phyloP scores from a whole-genome alignment of 2,888 invertebrate genomes.

The Sarcophaga carnaria region DNA sequence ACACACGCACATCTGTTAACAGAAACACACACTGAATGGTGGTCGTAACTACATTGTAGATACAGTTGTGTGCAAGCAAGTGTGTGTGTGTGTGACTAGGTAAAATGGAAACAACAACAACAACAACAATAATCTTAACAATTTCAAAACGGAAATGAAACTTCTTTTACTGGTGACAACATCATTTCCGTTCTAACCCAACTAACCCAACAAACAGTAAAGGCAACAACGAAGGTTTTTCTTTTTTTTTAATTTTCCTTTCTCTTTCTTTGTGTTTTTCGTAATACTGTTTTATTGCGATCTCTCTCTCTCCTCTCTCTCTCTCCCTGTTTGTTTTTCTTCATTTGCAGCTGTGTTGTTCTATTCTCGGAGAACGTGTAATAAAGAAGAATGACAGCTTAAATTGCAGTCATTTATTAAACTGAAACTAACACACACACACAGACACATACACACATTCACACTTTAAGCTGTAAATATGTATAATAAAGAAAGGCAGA shows the following conservation, averaged over 20 bases:
- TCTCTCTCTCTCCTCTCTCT: conserved; percentile 9
- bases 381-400: conserved; percentile 39
- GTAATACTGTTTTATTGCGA: not conserved
- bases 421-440: not conserved
- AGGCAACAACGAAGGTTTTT: conserved; percentile 1
- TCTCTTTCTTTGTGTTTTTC: conserved; percentile 18
- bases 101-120: not conserved
- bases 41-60: too few relatives aligned
- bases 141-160: conserved; percentile 60
- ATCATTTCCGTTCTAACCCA: conserved; percentile 64
- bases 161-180: conserved; percentile 66
- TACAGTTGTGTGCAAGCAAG: too few relatives aligned
- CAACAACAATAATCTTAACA: conserved; percentile 27
- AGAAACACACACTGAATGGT: not conserved
- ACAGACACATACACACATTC: not conserved
- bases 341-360: conserved; percentile 6
- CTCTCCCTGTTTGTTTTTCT: not conserved
- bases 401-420: conserved; percentile 49
- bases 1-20: not conserved
- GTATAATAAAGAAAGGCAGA: not conserved
- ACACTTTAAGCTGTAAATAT: not conserved
- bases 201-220: not conserved
- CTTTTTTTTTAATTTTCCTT: conserved; percentile 4
- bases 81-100: too few relatives aligned
- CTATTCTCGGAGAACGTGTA: conserved; percentile 14